A percentile compares a stretch with the other conserved stretches of the same genome.
phyloP scores from a whole-genome alignment of 1,140 invertebrate species.

The Meloidogyne hapla region DNA sequence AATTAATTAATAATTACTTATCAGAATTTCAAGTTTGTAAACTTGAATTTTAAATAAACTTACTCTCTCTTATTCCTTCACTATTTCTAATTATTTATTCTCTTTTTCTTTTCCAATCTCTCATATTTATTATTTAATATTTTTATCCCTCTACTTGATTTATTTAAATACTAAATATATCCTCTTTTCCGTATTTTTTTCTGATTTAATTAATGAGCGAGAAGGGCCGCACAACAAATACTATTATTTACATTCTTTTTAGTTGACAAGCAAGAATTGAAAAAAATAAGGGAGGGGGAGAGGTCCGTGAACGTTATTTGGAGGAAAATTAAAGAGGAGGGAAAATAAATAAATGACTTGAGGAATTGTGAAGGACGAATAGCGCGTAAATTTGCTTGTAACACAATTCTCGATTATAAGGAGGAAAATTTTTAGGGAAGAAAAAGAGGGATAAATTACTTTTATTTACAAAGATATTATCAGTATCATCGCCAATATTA shows the following conservation, averaged over 20 bases:
- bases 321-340: neutral
- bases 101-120: neutral
- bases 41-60: neutral
- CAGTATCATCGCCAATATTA: neutral
- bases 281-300: neutral
- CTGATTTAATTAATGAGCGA: neutral
- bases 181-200: neutral
- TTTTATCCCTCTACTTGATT: neutral
- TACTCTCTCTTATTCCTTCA: neutral
- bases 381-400: neutral
- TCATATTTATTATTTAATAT: too few relatives aligned
- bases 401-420: neutral
- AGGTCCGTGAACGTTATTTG: neutral
- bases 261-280: neutral
- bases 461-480: neutral
- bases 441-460: neutral
- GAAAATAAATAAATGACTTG: neutral
- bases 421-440: neutral
- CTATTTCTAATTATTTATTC: neutral
- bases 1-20: too few relatives aligned
- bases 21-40: neutral
- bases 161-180: neutral
- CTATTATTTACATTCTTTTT: neutral
- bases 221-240: conserved; percentile 4
- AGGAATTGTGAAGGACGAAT: conserved; percentile 2